Evolutionary conservation across 2,888 invertebrate species (phyloP), one percentile per base, ranked within the genome.

Genomic region (Euplagia quadripunctaria): DNA sequence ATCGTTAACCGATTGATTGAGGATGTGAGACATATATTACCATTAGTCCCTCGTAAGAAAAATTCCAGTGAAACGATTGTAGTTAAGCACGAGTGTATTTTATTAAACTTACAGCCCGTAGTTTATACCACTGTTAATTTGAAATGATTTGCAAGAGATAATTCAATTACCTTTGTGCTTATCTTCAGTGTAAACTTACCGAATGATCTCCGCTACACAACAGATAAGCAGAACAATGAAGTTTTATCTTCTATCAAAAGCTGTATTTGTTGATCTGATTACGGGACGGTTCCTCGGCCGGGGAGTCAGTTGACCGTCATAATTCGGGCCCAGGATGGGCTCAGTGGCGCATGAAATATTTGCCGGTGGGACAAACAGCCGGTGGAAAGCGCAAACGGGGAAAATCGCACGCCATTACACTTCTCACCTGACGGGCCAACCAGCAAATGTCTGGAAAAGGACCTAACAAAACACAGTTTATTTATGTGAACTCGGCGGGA

Each of bases 261-360:
- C 88, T 88, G 89, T 94, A 92, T 95, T 95, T 96, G 94, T 91
- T 86, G 89, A 94, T 94, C 94, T 93, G 95, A 95, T 95, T 95
- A 93, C 86, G 82, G 81, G 79, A 85, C 87, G 87, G 86, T 90
- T 89, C 86, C 86, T 87, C 87, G 84, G 85, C 71, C 85, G 89
- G 90, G 91, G 93, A 93, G 90, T 87, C 95, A 95, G 92, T 94
- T 96, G 96, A 95, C 96, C 96, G 95, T 94, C 89, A 95, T 96
- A 96, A 96, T 96, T 94, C 90, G 89, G 92, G 90, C 86, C 88
- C 91, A 88, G 91, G 91, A 92, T 86, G 92, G 92, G 79, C 79
- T 85, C 95, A 94, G 85, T 92, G 95, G 92, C 88, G 96, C 96
- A 94, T 96, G 94, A 95, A 96, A 96, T 95, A 95, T 95, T 93